Conservation (phyloP, 37 sponge, comb jelly and placozoan species). For the Ianthella basta region DNA sequence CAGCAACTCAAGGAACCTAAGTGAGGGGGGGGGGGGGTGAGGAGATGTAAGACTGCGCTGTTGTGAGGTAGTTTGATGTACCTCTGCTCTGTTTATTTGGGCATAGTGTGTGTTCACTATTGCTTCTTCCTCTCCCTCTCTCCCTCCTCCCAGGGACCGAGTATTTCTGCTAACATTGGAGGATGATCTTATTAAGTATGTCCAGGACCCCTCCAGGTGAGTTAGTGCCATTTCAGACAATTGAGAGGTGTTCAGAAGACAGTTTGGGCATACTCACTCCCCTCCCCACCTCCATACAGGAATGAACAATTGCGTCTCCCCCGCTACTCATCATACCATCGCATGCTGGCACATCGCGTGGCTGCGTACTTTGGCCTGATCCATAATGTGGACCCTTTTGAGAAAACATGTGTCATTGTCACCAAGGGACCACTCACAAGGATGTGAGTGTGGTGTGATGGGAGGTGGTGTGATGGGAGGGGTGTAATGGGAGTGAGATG, state of each 20-base stretch:
- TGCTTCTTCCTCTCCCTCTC: conserved; percentile 16
- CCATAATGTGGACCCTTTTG: conserved; percentile 86
- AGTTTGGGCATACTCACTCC: no score
- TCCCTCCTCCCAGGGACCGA: conserved; percentile 36
- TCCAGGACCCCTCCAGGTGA: conserved; percentile 27
- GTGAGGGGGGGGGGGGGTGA: conserved; percentile 4
- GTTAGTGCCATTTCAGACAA: no score
- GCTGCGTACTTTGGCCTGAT: conserved; percentile 93
- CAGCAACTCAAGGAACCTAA: conserved; percentile 69
- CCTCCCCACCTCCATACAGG: conserved; percentile 20
- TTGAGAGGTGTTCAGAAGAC: no score
- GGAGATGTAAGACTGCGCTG: neutral
- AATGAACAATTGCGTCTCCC: conserved; percentile 68
- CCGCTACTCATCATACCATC: conserved; percentile 83
- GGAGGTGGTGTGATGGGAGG: neutral
- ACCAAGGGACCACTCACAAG: conserved; percentile 77
- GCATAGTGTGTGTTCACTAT: neutral
- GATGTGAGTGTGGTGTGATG: conserved; percentile 62
- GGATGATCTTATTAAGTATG: conserved; percentile 69
- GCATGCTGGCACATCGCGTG: conserved; percentile 89
- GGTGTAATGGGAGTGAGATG: neutral
- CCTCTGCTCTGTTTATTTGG: neutral
- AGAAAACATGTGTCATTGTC: conserved; percentile 77
- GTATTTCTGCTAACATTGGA: conserved; percentile 74
- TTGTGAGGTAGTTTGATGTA: neutral